phyloP scores from a whole-genome alignment of 2,113 vertebrate species.

The Jaculus jaculus region DNA sequence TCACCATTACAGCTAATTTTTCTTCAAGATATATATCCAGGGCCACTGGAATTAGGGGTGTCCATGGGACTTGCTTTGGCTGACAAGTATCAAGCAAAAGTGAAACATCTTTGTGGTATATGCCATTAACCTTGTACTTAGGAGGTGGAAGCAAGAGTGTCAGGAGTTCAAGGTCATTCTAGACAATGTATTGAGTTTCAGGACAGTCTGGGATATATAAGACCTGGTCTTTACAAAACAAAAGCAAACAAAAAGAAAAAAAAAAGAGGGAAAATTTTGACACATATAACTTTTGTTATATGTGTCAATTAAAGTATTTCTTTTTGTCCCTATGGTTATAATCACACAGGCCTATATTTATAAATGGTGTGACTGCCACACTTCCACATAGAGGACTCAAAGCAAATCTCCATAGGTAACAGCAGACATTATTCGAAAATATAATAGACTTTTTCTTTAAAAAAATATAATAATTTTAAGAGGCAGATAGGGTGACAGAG shows the following conservation, averaged over 20 bases:
- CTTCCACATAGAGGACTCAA: not conserved
- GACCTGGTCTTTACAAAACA: not conserved
- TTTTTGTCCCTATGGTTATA: not conserved
- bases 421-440: not conserved
- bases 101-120: not conserved
- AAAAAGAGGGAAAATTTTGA: not conserved
- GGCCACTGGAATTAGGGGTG: not conserved
- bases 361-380: not conserved
- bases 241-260: not conserved
- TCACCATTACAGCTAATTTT: not conserved
- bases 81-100: not conserved
- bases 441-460: not conserved
- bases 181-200: not conserved
- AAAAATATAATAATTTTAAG: too few species aligned
- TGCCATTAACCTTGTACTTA: not conserved
- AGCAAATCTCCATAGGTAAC: not conserved
- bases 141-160: not conserved
- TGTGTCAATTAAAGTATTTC: not conserved
- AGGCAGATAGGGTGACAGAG: too few species aligned
- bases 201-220: not conserved
- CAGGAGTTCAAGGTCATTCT: not conserved
- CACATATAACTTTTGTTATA: not conserved
- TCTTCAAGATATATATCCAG: not conserved
- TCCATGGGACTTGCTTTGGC: not conserved
- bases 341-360: not conserved